phyloP scores from a whole-genome alignment of 2,797 vertebrate genomes.

The Glyptemys insculpta region DNA sequence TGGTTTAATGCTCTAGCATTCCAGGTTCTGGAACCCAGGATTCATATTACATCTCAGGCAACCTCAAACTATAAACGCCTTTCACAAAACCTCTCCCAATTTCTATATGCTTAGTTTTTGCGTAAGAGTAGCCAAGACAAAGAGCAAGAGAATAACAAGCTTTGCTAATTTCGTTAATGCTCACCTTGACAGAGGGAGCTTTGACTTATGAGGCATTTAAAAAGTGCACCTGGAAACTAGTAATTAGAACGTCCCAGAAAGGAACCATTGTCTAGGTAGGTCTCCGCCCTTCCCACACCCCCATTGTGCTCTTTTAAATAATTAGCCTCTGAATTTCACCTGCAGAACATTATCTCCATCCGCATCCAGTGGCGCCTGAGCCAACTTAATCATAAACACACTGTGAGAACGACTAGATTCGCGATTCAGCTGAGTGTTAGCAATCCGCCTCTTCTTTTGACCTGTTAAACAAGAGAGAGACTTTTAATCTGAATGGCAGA shows the following conservation, averaged over 20 bases:
- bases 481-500: background rate
- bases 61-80: accelerated
- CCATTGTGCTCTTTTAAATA: accelerated
- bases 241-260: accelerated
- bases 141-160: background rate
- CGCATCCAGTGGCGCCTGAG: conserved; percentile 94
- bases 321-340: conserved; percentile 74
- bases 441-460: conserved; percentile 95
- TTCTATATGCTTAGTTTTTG: background rate
- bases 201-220: background rate
- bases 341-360: conserved; percentile 94
- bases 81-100: accelerated
- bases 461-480: conserved; percentile 77
- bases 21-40: background rate
- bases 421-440: conserved; percentile 94
- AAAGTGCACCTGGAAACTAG: accelerated
- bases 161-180: accelerated
- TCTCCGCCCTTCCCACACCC: accelerated
- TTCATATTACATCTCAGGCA: background rate
- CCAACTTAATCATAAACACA: conserved; percentile 95
- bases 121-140: background rate
- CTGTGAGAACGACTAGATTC: conserved; percentile 98
- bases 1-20: accelerated
- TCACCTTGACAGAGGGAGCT: background rate
- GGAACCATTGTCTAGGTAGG: accelerated